A percentile compares a stretch with the other conserved stretches of the same genome.
Conservation (phyloP, 1,140 invertebrate genomes). For the Centruroides vittatus region DNA sequence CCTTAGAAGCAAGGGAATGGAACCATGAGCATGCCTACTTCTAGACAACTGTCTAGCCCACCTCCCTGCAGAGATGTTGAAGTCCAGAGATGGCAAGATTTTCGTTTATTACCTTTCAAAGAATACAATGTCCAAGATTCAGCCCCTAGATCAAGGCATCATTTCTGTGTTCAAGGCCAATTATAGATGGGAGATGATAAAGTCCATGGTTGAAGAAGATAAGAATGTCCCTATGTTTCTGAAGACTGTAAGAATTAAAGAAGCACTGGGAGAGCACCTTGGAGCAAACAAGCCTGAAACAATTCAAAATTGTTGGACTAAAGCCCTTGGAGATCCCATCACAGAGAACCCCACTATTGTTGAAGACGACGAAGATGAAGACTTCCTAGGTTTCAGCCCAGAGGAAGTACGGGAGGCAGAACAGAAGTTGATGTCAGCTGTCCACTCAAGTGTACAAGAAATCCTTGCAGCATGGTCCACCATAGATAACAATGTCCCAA, state of each 20-base stretch:
- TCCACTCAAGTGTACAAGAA: no score
- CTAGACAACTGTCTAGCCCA: not conserved
- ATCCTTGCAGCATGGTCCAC: no score
- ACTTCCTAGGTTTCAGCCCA: no score
- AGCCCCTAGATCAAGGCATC: not conserved
- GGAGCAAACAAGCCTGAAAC: not conserved
- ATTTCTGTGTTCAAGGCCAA: not conserved
- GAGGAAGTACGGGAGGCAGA: no score
- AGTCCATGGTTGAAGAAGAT: not conserved
- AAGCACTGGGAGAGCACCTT: not conserved
- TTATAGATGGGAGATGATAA: not conserved
- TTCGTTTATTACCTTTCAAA: not conserved
- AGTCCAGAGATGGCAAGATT: not conserved
- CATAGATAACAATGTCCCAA: not conserved
- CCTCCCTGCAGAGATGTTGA: not conserved
- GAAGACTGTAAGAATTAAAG: not conserved
- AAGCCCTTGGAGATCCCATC: not conserved
- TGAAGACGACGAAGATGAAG: no score
- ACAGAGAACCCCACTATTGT: not conserved
- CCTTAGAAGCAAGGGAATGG: no score
- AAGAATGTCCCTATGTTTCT: not conserved
- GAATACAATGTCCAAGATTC: no score
- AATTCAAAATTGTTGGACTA: not conserved
- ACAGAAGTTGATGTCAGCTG: no score
- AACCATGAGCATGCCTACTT: not conserved